Conservation (phyloP, 2,888 invertebrate genomes). For the Aporophyla nigra region DNA sequence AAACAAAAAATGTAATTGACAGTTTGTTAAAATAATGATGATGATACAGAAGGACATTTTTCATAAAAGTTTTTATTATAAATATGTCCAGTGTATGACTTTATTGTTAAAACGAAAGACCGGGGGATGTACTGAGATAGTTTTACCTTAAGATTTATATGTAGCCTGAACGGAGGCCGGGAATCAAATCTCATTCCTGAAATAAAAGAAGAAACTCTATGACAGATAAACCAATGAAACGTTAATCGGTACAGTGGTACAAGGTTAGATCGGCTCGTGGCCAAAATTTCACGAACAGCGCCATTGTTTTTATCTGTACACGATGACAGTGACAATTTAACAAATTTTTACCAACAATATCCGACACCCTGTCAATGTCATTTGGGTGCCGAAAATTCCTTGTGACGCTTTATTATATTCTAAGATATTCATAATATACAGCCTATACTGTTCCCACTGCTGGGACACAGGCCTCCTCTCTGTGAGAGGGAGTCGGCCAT, state of each 20-base stretch:
- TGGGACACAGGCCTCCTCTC: no score
- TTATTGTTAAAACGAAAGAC: neutral
- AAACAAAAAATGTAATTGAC: conserved; percentile 44
- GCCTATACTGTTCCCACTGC: no score
- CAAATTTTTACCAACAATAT: neutral
- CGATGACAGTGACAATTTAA: neutral
- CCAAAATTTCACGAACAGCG: neutral
- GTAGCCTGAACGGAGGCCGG: neutral
- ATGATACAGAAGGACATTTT: conserved; percentile 16
- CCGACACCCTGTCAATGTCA: neutral
- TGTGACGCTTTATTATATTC: no score
- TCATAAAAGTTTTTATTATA: conserved; percentile 24
- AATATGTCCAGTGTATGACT: neutral
- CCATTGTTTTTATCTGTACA: no score
- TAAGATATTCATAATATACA: no score
- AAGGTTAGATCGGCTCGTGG: neutral
- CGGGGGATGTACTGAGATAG: neutral
- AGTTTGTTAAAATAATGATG: conserved; percentile 39
- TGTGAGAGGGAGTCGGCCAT: no score
- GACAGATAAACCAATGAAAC: neutral
- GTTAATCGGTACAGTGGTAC: neutral
- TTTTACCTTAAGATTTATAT: neutral
- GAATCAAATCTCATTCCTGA: neutral
- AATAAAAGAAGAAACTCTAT: neutral
- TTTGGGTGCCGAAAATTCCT: no score